Percentiles rank a stretch among this genome's conserved stretches.
Evolutionary conservation across 2,797 vertebrate species (phyloP).

Genomic region (Zenarchopterus dispar): DNA sequence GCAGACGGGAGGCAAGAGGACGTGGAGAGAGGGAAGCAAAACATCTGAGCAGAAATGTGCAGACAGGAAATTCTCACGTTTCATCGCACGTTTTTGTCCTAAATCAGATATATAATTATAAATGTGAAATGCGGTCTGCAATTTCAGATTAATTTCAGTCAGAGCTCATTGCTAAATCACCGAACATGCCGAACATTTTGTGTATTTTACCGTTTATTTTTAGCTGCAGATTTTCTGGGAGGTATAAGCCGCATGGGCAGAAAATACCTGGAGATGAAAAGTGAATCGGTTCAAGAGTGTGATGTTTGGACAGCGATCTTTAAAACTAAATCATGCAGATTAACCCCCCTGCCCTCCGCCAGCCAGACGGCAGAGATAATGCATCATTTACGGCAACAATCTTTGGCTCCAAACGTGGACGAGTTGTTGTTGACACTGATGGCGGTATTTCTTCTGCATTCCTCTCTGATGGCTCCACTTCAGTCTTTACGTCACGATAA

Average conservation of each 20-base stretch:
- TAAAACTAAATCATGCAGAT: conserved; percentile 52
- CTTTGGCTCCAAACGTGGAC: conserved; percentile 28
- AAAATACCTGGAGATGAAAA: too few species aligned
- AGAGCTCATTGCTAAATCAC: conserved; percentile 2
- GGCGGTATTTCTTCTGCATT: conserved; percentile 39
- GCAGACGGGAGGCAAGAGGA: conserved; percentile 21
- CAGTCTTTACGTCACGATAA: conserved; percentile 45
- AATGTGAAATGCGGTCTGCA: too few species aligned
- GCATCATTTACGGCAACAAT: conserved; percentile 8
- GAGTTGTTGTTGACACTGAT: conserved; percentile 27
- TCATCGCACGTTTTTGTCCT: too few species aligned
- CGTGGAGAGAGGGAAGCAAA: too few species aligned
- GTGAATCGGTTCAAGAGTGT: too few species aligned
- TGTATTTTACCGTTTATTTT: neutral
- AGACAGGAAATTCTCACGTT: neutral
- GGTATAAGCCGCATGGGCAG: too few species aligned
- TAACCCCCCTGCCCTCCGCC: conserved; percentile 40
- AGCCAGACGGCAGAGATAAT: conserved; percentile 45
- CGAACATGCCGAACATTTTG: neutral
- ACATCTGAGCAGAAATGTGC: neutral
- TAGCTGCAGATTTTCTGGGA: neutral
- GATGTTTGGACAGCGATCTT: conserved; percentile 43
- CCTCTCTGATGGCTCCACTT: conserved; percentile 14
- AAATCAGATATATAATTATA: too few species aligned
- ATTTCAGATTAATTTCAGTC: neutral